Evolutionary conservation across 2,888 invertebrate genomes (phyloP).

Genomic region (Heliconius hortense): DNA sequence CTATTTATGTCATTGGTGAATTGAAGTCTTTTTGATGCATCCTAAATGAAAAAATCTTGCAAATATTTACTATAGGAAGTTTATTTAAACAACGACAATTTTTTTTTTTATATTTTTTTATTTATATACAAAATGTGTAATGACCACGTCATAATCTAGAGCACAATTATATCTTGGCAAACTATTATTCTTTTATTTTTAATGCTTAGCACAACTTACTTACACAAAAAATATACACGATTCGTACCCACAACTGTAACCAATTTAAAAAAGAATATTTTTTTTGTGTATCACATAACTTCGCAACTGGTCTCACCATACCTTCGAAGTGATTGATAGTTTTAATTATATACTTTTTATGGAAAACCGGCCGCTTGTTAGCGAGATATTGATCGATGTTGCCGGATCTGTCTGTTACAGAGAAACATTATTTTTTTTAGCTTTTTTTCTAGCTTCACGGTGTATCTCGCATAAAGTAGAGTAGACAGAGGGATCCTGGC

Average conservation of each 20-base stretch:
- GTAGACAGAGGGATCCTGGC: neutral
- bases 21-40: no score
- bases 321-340: slow-evolving; percentile 43
- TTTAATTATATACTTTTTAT: slow-evolving; percentile 56
- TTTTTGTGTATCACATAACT: neutral
- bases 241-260: neutral
- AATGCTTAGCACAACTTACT: neutral
- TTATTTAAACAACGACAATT: no score
- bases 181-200: no score
- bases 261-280: neutral
- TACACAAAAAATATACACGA: neutral
- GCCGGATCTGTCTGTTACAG: slow-evolving; percentile 1
- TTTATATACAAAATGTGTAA: no score
- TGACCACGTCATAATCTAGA: no score
- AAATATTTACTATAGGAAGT: no score
- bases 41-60: no score
- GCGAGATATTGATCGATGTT: slow-evolving; percentile 46
- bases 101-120: no score
- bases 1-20: no score
- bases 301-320: slow-evolving; percentile 4
- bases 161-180: no score
- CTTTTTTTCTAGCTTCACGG: neutral
- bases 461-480: neutral
- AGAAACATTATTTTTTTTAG: neutral
- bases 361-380: slow-evolving; percentile 53